Percentiles rank a stretch among this genome's conserved stretches.
Conservation (phyloP, 1,140 invertebrate species). For the Sycobia sp. region DNA sequence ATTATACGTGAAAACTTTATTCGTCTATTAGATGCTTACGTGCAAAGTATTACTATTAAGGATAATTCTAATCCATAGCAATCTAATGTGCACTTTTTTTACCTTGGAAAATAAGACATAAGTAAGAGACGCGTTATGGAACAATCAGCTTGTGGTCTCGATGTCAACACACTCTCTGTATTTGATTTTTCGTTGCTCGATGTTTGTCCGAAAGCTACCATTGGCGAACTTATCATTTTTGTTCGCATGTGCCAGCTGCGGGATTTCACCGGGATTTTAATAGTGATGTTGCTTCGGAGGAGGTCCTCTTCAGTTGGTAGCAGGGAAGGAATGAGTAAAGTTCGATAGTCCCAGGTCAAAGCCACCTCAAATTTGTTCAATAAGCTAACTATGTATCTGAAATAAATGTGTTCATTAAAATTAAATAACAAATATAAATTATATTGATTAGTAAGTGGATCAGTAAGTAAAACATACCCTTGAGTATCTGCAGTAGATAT, state of each 20-base stretch:
- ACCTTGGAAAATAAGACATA: constrained; percentile 92
- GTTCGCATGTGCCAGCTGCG: constrained; percentile 70
- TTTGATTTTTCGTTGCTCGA: constrained; percentile 35
- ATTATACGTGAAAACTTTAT: no score
- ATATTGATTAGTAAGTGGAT: no score
- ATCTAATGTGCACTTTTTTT: no score
- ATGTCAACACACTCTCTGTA: constrained; percentile 51
- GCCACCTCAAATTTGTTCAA: constrained; percentile 98
- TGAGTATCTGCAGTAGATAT: constrained; percentile 69
- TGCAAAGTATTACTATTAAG: no score
- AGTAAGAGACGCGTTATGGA: constrained; percentile 75
- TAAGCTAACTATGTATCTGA: constrained; percentile 80
- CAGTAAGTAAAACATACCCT: constrained; percentile 46
- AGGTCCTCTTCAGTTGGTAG: constrained; percentile 82
- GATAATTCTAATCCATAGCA: no score
- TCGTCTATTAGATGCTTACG: no score
- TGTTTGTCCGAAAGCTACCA: constrained; percentile 48
- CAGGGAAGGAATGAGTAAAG: constrained; percentile 89
- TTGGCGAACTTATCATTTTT: constrained; percentile 65
- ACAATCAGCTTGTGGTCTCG: constrained; percentile 62
- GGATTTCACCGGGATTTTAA: constrained; percentile 73
- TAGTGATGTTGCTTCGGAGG: constrained; percentile 56
- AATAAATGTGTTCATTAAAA: not conserved
- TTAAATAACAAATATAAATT: not conserved
- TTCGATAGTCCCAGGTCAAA: constrained; percentile 92